Evolutionary conservation across 23 tunicate species (phyloP).

Genomic region (Diplosoma virens): DNA sequence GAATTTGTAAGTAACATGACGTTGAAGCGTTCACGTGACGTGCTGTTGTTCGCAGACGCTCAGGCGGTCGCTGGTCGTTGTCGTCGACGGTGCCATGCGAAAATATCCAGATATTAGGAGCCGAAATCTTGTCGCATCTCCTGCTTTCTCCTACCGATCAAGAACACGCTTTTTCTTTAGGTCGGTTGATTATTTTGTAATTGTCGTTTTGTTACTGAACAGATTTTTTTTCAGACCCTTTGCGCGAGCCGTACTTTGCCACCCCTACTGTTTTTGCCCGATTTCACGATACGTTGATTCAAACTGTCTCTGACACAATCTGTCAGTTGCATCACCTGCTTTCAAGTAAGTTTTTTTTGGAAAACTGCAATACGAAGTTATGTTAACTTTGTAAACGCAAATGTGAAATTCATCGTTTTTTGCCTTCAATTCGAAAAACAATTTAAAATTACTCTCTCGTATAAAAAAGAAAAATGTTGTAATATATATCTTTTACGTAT

Average conservation of each 20-base stretch:
- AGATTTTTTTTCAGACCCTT: constrained; percentile 13
- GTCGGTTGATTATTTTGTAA: not conserved
- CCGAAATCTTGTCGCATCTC: constrained; percentile 53
- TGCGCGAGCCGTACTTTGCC: constrained; percentile 24
- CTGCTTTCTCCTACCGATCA: constrained; percentile 11
- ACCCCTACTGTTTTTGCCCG: constrained; percentile 36
- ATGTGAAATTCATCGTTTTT: no score
- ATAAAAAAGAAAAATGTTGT: not conserved
- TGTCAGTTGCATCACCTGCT: constrained; percentile 19
- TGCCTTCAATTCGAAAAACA: no score
- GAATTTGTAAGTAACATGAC: no score
- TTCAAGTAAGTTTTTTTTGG: constrained; percentile 43
- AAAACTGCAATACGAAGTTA: no score
- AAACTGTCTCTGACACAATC: constrained; percentile 40
- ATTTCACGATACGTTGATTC: constrained; percentile 32
- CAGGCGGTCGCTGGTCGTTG: constrained; percentile 19
- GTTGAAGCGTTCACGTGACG: not conserved
- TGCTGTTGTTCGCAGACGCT: constrained; percentile 1
- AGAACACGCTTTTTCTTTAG: not conserved
- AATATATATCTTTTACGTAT: no score
- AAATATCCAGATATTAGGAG: constrained; percentile 44
- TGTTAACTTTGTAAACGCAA: no score
- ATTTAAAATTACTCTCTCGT: not conserved
- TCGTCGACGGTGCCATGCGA: constrained; percentile 24
- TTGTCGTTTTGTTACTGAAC: not conserved